A percentile compares a stretch with the other conserved stretches of the same genome.
Conservation (phyloP, 2,797 vertebrate species). For the Centroberyx gerrardi region DNA sequence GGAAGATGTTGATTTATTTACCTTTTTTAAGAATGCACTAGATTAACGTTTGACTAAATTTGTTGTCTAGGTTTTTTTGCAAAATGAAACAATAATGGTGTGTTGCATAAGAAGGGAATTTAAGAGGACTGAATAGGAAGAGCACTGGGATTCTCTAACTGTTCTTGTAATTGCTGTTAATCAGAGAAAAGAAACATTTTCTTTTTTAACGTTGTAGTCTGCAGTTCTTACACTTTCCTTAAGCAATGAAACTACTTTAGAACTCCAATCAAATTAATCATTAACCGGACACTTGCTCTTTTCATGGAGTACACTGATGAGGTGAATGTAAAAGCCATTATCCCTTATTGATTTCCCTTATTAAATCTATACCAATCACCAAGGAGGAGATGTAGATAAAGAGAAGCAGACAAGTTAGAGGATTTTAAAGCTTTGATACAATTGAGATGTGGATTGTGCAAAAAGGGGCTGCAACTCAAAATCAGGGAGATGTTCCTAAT, state of each 20-base stretch:
- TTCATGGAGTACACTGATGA: no score
- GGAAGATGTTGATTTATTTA: conserved; percentile 37
- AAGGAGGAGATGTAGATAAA: no score
- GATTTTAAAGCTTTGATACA: no score
- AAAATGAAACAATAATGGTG: conserved; percentile 37
- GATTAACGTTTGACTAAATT: conserved; percentile 9
- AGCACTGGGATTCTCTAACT: no score
- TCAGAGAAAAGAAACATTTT: not conserved
- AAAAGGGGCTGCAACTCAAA: no score
- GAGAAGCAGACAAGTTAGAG: no score
- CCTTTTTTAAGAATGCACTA: conserved; percentile 2
- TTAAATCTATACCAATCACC: no score
- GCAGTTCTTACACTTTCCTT: conserved; percentile 1
- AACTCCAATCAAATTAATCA: conserved; percentile 1
- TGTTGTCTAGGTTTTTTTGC: conserved; percentile 24
- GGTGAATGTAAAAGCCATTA: no score
- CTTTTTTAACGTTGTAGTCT: conserved; percentile 7
- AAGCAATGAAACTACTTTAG: conserved; percentile 17
- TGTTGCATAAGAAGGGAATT: conserved; percentile 10
- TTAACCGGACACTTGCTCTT: conserved; percentile 38
- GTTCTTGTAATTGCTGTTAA: not conserved
- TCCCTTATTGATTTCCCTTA: no score
- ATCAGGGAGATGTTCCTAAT: no score
- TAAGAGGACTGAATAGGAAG: not conserved
- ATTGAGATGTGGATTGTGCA: no score